Evolutionary conservation across 2,797 vertebrate species (phyloP).

Genomic region (Malacoctenus gilli): DNA sequence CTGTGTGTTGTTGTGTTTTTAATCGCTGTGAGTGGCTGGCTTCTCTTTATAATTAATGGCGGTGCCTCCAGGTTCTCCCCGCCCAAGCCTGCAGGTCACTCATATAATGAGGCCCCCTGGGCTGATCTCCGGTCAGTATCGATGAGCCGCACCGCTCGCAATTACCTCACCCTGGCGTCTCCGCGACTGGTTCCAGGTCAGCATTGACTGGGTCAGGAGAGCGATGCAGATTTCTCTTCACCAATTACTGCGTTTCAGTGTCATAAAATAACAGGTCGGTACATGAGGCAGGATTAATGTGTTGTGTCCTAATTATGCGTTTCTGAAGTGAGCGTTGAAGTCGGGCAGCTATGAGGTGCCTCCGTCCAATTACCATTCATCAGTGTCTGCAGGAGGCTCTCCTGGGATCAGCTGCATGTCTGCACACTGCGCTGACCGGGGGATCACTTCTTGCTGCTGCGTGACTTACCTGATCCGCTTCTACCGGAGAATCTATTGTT

Average conservation of each 20-base stretch:
- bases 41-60: conserved; percentile 53
- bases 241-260: conserved; percentile 69
- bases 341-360: conserved; percentile 52
- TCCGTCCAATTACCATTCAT: conserved; percentile 78
- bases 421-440: conserved; percentile 53
- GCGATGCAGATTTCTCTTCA: conserved; percentile 49
- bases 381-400: conserved; percentile 68
- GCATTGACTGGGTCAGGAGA: conserved; percentile 61
- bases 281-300: conserved; percentile 64
- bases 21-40: conserved; percentile 18
- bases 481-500: conserved; percentile 34
- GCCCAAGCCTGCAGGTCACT: conserved; percentile 53
- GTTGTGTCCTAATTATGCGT: conserved; percentile 67
- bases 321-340: conserved; percentile 58
- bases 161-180: conserved; percentile 42
- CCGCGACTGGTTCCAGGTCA: conserved; percentile 63
- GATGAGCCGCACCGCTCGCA: conserved; percentile 56
- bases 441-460: conserved; percentile 53
- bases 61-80: conserved; percentile 14
- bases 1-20: conserved; percentile 2
- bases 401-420: conserved; percentile 53
- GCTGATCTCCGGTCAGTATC: conserved; percentile 69
- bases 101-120: conserved; percentile 72
- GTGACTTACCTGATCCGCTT: conserved; percentile 38
- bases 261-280: conserved; percentile 61